A percentile compares a stretch with the other conserved stretches of the same genome.
Conservation (phyloP, 2,888 invertebrate genomes). For the Phytoseiulus persimilis region DNA sequence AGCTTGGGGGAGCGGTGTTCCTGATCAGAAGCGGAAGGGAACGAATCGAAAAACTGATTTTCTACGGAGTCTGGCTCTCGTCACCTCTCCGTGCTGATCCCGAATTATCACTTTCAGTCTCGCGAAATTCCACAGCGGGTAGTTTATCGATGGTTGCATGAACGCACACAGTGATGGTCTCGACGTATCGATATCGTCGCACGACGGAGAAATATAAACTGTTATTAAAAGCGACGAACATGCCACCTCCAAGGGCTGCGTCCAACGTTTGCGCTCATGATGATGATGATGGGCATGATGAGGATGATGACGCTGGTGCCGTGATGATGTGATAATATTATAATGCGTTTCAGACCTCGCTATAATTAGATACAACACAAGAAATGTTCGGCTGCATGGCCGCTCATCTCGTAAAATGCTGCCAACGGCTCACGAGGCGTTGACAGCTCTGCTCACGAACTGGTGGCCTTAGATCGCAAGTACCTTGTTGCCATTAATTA, state of each 20-base stretch:
- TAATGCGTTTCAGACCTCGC: not conserved
- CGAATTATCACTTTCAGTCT: not conserved
- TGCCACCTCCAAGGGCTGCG: not conserved
- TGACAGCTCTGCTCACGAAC: not conserved
- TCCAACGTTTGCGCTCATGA: not conserved
- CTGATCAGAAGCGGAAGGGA: no score
- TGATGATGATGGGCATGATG: not conserved
- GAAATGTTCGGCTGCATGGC: not conserved
- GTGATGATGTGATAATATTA: constrained; percentile 5
- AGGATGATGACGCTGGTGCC: not conserved
- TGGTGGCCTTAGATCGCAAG: not conserved
- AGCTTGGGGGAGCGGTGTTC: no score
- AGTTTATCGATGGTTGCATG: not conserved
- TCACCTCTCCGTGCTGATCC: not conserved
- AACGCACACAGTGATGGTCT: not conserved
- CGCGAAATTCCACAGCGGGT: not conserved
- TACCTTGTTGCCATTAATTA: not conserved
- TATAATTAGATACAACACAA: not conserved
- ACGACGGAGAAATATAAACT: not conserved
- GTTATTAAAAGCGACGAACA: constrained; percentile 5
- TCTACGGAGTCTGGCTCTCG: no score
- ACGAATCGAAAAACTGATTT: no score
- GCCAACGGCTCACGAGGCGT: not conserved
- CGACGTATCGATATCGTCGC: not conserved
- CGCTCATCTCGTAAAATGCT: not conserved